Base-by-base conservation (phyloP, 1,140 invertebrate species). In the Drosophila bocqueti region DNA sequence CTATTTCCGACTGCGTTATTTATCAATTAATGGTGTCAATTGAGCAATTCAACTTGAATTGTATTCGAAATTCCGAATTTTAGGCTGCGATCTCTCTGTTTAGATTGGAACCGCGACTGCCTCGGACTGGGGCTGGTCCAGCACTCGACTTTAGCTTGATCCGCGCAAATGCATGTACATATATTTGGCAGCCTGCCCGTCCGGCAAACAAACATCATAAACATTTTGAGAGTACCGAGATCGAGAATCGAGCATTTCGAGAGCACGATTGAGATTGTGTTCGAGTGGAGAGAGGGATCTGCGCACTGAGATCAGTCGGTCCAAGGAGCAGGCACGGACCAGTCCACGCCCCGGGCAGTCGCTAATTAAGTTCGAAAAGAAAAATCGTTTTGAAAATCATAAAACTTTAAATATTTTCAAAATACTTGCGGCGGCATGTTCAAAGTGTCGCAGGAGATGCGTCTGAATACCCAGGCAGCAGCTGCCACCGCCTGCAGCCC, bases 391-490 rank as follows among this genome's bases (percentile, higher is more conserved):
- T 29, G 50, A 62, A 76, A 67, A 8, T 11, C 31, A 49, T 72
- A 45, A 42, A 76, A 79, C 13, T 80, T 65, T 24, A 18, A 24
- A 55, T 47, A 57, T 38, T 64, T 24, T 8, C 10, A 15, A 18
- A 55, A 50, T 13, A 81, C 61, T 65, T 40, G 58, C 55, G 78
- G 58, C 55, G 78, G 81, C 62, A 92, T 92, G 91, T 92, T 91
- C 58, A 86, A 82, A 79, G 83, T 91, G 76, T 92, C 91, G 58
- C 91, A 92, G 77, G 91, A 92, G 76, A 91, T 92, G 57, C 91
- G 85, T 61, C 67, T 92, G 15, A 92, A 92, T 62, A 91, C 85
- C 15, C 76, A 64, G 61, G 61, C 72, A 13, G 60, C 69, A 10
- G 24, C 59, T 36, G 29, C 40, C 10, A 18, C 63, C 43, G 40